Evolutionary conservation across 2,888 invertebrate species (phyloP), one percentile per base, ranked within the genome.

Genomic region (Macrosoma leucophasiata): DNA sequence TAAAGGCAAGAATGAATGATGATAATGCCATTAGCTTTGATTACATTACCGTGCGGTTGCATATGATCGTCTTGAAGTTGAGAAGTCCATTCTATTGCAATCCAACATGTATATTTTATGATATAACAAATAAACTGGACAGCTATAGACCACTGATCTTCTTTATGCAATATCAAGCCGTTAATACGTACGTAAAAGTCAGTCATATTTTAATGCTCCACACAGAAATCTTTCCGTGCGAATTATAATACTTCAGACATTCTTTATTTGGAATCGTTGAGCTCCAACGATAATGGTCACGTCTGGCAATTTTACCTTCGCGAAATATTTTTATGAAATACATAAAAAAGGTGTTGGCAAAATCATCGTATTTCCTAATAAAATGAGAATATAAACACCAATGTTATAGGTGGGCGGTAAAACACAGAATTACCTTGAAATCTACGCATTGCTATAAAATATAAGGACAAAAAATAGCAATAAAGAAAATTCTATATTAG

Each of bases 401-500:
- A 46, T 70, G 75, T 76, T 78, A 77, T 75, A 65, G 63, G 61
- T 36, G 34, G 50, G 41, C 58, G 63, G 65, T 71, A 71, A 74
- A 74, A 72, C 65, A 72, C 64, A 68, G 69, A 71, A 71, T 75
- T 65, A 58, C 58, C 58, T 49, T 58, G 65, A 73, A 74, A 76
- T 74, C 74, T 74, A 78, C 75, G 73, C 72, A 77, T 75, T 62
- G 61, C 45, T 31, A 70, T 73, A 74, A 78, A 76, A 67, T 74
- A 68, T 75, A 67, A 63, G 69, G 64, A 70, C 61, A 61, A 53
- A 55, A 58, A 51, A 51, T n/a, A 60, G 65, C 63, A 71, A 77
- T 79, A 77, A 79, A 78, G 69, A 67, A 65, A 66, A 62, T 52
- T 63, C 66, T 74, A 73, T 75, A 75, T 78, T 76, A 76, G 74